Evolutionary conservation across 2,888 invertebrate species (phyloP).

Genomic region (Sympetrum striolatum): DNA sequence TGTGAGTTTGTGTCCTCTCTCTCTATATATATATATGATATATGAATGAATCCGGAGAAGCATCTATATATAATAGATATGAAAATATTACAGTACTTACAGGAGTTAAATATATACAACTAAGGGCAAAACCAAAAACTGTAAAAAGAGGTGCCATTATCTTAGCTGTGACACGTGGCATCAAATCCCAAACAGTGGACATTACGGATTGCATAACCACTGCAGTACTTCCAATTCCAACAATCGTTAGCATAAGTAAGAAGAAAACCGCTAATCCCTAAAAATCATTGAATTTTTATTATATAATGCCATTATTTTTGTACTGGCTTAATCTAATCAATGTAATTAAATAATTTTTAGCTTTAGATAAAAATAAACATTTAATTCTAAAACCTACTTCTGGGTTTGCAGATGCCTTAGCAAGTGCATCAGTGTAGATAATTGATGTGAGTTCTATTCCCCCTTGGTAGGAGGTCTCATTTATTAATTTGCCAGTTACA

Average conservation of each 20-base stretch:
- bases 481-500: background rate
- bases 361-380: background rate
- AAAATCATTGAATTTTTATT: too few relatives aligned
- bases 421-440: background rate
- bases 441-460: background rate
- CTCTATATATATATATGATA: too few relatives aligned
- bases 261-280: background rate
- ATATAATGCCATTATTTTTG: too few relatives aligned
- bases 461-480: too few relatives aligned
- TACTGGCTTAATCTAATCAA: too few relatives aligned
- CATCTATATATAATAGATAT: constrained; percentile 48
- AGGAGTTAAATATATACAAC: background rate
- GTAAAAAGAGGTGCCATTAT: background rate
- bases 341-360: background rate
- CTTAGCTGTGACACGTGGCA: background rate
- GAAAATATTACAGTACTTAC: background rate
- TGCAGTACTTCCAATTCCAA: background rate
- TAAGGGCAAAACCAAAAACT: background rate
- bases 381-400: background rate
- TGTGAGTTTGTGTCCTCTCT: too few relatives aligned
- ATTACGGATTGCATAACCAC: background rate
- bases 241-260: background rate
- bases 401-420: background rate
- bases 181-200: background rate
- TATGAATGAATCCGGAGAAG: too few relatives aligned